These are phyloP conservation scores for Argopecten irradians DNA, from an alignment of 1,140 invertebrate species.

Conservation along the genomic window DNA sequence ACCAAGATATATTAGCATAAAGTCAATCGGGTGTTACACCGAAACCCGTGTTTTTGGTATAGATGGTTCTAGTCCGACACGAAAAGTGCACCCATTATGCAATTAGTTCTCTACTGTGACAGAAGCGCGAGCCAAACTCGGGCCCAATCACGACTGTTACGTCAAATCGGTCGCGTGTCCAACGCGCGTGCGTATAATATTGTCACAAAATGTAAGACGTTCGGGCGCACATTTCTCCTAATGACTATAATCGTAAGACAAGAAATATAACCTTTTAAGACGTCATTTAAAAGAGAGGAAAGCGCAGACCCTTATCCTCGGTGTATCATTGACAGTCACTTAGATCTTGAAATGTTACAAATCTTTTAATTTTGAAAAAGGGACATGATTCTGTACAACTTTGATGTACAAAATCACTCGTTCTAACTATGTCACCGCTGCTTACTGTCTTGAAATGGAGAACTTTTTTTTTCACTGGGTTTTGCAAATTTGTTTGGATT, in stretches of 20 bases:
- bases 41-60: background rate
- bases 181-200: slow-evolving; percentile 5
- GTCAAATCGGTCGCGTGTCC: slow-evolving; percentile 13
- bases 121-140: background rate
- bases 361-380: too few species aligned
- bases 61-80: background rate
- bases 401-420: too few species aligned
- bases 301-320: background rate
- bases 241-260: background rate
- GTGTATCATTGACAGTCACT: too few species aligned
- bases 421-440: too few species aligned
- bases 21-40: background rate
- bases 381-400: too few species aligned
- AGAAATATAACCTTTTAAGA: background rate
- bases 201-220: slow-evolving; percentile 22
- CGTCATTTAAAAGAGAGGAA: background rate
- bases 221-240: background rate
- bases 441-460: too few species aligned
- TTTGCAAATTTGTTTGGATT: background rate
- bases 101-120: background rate
- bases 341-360: too few species aligned
- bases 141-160: background rate
- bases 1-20: background rate
- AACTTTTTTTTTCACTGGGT: background rate
- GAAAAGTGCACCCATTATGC: background rate